Percentiles rank a stretch among this genome's conserved stretches.
These are phyloP conservation scores for Catalaphyllia jardinei DNA, from an alignment of 64 coral and sea anemone genomes.

Conservation along the genomic window DNA sequence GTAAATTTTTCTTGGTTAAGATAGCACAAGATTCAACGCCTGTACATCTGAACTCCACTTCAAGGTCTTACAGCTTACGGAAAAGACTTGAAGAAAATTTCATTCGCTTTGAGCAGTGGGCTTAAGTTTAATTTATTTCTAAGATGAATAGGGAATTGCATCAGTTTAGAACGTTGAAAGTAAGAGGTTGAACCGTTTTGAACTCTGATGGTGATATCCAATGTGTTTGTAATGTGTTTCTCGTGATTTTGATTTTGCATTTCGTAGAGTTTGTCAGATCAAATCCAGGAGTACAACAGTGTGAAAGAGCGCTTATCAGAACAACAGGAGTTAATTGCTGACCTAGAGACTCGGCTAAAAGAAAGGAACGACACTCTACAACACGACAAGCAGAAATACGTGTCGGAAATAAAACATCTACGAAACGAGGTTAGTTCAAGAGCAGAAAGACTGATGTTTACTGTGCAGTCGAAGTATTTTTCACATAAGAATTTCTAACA, in stretches of 20 bases:
- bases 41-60: too few relatives aligned
- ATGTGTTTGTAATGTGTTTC: background rate
- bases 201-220: background rate
- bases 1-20: too few relatives aligned
- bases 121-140: too few relatives aligned
- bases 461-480: too few relatives aligned
- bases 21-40: too few relatives aligned
- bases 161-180: too few relatives aligned
- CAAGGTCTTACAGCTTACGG: too few relatives aligned
- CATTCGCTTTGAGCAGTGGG: too few relatives aligned
- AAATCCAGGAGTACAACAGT: slow-evolving; percentile 72
- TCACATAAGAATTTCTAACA: too few relatives aligned
- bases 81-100: too few relatives aligned
- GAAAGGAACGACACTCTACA: slow-evolving; percentile 86
- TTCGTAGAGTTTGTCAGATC: slow-evolving; percentile 71
- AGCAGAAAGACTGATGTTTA: background rate
- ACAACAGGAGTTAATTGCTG: slow-evolving; percentile 73
- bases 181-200: background rate
- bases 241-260: background rate
- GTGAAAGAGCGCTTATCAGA: slow-evolving; percentile 73
- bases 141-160: too few relatives aligned
- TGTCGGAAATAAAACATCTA: slow-evolving; percentile 91
- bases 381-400: slow-evolving; percentile 89
- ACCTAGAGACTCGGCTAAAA: slow-evolving; percentile 79
- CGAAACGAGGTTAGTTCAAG: slow-evolving; percentile 71